Conservation (phyloP, 2,797 vertebrate species). For the Tokudaia tokunoshimensis region DNA sequence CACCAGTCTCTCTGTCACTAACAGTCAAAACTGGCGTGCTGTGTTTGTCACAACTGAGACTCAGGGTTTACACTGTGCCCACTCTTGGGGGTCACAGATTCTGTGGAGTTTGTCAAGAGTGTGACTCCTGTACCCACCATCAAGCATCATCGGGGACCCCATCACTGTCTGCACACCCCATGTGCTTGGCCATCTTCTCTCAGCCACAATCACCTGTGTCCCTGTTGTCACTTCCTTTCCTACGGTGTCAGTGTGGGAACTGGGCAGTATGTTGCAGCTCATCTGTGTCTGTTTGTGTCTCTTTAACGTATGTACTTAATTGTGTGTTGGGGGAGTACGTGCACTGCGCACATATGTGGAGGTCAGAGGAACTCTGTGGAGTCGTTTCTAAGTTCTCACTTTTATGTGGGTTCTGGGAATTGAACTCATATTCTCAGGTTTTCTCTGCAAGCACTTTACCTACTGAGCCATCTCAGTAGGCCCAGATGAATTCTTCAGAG, state of each 20-base stretch:
- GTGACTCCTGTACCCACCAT: too few relatives aligned
- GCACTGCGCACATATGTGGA: background rate
- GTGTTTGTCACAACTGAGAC: background rate
- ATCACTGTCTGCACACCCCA: background rate
- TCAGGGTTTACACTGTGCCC: fast-evolving
- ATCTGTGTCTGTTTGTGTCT: background rate
- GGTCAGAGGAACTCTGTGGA: background rate
- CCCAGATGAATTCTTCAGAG: background rate
- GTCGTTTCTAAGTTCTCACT: background rate
- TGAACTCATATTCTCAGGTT: background rate
- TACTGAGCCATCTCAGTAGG: background rate
- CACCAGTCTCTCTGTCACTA: background rate
- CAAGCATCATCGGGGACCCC: too few relatives aligned
- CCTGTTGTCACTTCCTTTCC: background rate
- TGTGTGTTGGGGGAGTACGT: background rate
- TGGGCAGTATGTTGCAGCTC: background rate
- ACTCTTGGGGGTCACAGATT: too few relatives aligned
- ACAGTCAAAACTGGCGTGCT: too few relatives aligned
- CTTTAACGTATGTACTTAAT: background rate
- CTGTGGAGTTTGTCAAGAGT: background rate
- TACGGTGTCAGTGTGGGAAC: too few relatives aligned
- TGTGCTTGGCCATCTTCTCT: background rate
- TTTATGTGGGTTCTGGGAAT: background rate
- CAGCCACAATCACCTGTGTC: too few relatives aligned
- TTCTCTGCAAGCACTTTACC: background rate